Percentiles rank a stretch among this genome's conserved stretches.
Conservation (phyloP, 2,113 vertebrate species). For the Leptosomus discolor region DNA sequence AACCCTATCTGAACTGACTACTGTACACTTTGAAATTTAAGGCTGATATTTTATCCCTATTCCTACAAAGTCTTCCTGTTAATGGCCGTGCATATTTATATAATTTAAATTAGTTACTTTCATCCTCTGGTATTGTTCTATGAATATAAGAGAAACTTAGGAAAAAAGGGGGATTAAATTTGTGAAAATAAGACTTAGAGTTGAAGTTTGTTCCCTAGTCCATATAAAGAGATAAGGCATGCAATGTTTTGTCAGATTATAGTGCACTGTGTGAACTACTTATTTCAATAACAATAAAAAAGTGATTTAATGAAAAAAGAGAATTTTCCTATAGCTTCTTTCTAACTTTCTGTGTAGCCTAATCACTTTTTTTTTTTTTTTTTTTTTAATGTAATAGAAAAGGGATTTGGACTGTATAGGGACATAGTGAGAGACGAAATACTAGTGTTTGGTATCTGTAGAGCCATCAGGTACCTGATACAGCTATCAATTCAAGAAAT, state of each 20-base stretch:
- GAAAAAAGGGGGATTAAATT: background rate
- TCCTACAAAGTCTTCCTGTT: background rate
- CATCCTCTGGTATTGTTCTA: background rate
- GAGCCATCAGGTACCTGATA: background rate
- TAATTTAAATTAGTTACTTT: background rate
- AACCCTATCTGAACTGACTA: background rate
- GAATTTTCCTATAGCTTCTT: background rate
- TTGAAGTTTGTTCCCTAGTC: background rate
- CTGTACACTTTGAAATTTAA: constrained; percentile 22
- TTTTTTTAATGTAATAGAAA: background rate
- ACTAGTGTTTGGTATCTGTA: background rate
- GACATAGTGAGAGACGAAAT: background rate
- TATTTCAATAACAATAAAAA: background rate
- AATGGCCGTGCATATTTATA: background rate
- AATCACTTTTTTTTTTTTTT: background rate
- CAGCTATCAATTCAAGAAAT: background rate
- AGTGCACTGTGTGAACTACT: background rate
- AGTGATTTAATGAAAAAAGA: background rate
- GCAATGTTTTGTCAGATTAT: background rate
- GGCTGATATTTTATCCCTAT: background rate
- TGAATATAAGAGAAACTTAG: background rate
- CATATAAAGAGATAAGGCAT: background rate
- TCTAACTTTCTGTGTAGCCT: background rate
- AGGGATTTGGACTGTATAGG: background rate
- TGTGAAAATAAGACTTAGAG: background rate